Percentiles rank a stretch among this genome's conserved stretches.
Evolutionary conservation across 2,888 invertebrate genomes (phyloP).

Genomic region (Megastigmus dorsalis): DNA sequence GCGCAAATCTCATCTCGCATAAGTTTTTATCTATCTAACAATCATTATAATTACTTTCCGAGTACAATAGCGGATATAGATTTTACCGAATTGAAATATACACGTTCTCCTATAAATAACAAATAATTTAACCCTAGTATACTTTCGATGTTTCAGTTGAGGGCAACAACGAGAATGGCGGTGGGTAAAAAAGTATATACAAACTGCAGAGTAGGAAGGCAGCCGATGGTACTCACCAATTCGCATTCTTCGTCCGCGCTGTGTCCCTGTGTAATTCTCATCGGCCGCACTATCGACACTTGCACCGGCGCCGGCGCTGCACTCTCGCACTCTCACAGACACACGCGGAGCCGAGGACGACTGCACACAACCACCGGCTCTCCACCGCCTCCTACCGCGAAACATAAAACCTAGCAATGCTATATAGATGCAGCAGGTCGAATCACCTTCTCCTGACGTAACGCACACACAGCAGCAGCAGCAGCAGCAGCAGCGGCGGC

Average conservation of each 20-base stretch:
- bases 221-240: conserved; percentile 71
- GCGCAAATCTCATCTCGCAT: no score
- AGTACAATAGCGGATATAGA: no score
- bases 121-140: no score
- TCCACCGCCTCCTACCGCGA: not conserved
- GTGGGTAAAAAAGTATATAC: no score
- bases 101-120: no score
- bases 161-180: no score
- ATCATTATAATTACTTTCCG: no score
- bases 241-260: conserved; percentile 65
- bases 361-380: not conserved
- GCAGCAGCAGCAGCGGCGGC: not conserved
- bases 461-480: not conserved
- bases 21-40: no score
- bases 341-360: not conserved
- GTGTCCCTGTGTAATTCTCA: not conserved
- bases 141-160: no score
- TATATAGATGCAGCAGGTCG: not conserved
- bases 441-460: not conserved
- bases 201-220: no score
- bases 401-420: not conserved
- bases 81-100: no score
- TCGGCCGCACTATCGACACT: not conserved
- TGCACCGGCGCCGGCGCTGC: not conserved
- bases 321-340: no score